phyloP scores from a whole-genome alignment of 1,140 invertebrate genomes.

The Ceratina japonica region DNA sequence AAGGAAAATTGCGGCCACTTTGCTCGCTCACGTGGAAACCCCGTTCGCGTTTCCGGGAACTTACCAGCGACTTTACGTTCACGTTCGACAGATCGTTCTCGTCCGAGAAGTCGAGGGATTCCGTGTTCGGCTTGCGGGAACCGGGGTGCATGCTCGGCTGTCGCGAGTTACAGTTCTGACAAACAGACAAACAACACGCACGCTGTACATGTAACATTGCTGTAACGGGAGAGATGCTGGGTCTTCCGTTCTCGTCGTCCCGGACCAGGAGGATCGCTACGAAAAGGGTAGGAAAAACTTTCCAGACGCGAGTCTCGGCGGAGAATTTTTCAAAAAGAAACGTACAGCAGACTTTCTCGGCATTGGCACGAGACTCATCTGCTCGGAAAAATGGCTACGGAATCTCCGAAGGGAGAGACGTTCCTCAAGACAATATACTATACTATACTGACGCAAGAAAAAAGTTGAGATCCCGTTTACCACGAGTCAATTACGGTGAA shows the following conservation, averaged over 20 bases:
- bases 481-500: slow-evolving; percentile 24
- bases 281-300: too few species aligned
- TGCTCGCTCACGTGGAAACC: not conserved
- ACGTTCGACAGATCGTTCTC: slow-evolving; percentile 81
- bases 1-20: not conserved
- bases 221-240: not conserved
- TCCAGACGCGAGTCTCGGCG: too few species aligned
- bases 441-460: not conserved
- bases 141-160: slow-evolving; percentile 74
- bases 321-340: too few species aligned
- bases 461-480: not conserved
- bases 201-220: slow-evolving; percentile 67
- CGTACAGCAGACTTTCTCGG: too few species aligned
- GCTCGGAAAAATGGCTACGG: too few species aligned
- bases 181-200: slow-evolving; percentile 70
- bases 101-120: slow-evolving; percentile 74
- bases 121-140: slow-evolving; percentile 68
- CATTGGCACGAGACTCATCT: too few species aligned
- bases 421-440: not conserved
- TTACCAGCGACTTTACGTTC: slow-evolving; percentile 80
- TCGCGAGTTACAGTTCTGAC: slow-evolving; percentile 73
- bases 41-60: slow-evolving; percentile 53
- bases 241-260: too few species aligned
- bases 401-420: not conserved
- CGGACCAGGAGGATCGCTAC: too few species aligned